Evolutionary conservation across 2,888 invertebrate genomes (phyloP).

Genomic region (Agrochola macilenta): DNA sequence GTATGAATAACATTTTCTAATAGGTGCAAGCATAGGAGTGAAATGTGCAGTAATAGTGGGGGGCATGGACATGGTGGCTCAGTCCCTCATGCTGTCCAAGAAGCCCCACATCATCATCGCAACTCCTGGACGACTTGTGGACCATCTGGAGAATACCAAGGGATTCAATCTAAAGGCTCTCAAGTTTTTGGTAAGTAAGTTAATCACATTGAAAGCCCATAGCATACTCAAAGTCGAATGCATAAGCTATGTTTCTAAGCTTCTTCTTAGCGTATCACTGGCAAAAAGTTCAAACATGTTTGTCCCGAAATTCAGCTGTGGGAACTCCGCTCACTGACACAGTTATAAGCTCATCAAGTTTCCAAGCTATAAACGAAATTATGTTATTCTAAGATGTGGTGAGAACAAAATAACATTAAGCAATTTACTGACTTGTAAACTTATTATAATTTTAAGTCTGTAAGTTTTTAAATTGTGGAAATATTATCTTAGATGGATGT

Average conservation of each 20-base stretch:
- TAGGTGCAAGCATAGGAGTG: constrained; percentile 95
- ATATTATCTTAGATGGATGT: too few relatives aligned
- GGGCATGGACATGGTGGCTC: constrained; percentile 99
- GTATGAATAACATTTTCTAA: neutral
- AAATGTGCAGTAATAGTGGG: constrained; percentile 99
- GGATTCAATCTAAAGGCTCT: constrained; percentile 97
- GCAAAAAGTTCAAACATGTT: neutral
- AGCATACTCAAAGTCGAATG: neutral
- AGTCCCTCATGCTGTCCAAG: constrained; percentile 97
- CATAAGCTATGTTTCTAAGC: neutral
- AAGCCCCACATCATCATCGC: constrained; percentile 99
- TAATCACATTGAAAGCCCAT: neutral
- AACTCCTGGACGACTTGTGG: constrained; percentile 98
- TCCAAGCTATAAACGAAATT: neutral
- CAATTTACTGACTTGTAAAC: neutral
- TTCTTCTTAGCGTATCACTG: neutral
- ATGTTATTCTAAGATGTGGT: neutral
- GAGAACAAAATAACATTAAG: neutral
- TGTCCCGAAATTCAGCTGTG: neutral
- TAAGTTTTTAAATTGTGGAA: too few relatives aligned
- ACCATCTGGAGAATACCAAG: constrained; percentile 99
- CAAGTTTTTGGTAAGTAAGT: constrained; percentile 95
- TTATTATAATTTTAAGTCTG: too few relatives aligned
- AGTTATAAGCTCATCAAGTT: neutral
- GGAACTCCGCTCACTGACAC: neutral